phyloP scores from a whole-genome alignment of 2,113 vertebrate genomes.

The Oreochromis spilurus region DNA sequence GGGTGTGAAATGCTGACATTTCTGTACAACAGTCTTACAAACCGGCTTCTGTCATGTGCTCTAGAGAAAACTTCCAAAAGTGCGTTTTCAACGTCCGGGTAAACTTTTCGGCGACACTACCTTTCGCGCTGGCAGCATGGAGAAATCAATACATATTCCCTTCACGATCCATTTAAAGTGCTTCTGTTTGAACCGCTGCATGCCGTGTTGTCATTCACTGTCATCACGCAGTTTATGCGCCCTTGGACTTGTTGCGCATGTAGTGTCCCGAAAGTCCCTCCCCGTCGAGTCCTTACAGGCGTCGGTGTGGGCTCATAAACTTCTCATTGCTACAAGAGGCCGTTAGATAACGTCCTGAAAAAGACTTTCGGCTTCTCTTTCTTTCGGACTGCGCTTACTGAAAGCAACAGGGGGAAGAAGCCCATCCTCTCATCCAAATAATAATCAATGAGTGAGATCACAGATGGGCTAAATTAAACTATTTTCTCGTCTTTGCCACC shows the following conservation, averaged over 20 bases:
- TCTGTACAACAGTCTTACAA: not conserved
- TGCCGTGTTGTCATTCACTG: slow-evolving; percentile 2
- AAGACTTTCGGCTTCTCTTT: not conserved
- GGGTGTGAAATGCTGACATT: not conserved
- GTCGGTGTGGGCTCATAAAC: not conserved
- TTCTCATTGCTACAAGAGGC: not conserved
- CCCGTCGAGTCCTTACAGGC: slow-evolving; percentile 13
- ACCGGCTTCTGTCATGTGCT: not conserved
- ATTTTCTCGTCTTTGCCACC: not conserved
- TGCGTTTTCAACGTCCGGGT: slow-evolving; percentile 3
- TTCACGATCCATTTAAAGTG: not conserved
- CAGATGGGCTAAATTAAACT: not conserved
- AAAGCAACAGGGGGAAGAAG: not conserved
- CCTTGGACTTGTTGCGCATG: slow-evolving; percentile 45
- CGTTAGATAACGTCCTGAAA: not conserved
- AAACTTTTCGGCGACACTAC: not conserved
- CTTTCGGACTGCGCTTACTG: not conserved
- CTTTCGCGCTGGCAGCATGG: not conserved
- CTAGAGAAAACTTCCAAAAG: not conserved
- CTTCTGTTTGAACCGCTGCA: not conserved
- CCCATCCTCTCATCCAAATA: not conserved
- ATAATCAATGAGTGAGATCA: not conserved
- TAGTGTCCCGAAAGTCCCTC: slow-evolving; percentile 47
- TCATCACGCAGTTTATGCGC: slow-evolving; percentile 12
- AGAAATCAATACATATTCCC: not conserved